A percentile compares a stretch with the other conserved stretches of the same genome.
Evolutionary conservation across 2,888 invertebrate species (phyloP).

Genomic region (Aproaerema taeniolella): DNA sequence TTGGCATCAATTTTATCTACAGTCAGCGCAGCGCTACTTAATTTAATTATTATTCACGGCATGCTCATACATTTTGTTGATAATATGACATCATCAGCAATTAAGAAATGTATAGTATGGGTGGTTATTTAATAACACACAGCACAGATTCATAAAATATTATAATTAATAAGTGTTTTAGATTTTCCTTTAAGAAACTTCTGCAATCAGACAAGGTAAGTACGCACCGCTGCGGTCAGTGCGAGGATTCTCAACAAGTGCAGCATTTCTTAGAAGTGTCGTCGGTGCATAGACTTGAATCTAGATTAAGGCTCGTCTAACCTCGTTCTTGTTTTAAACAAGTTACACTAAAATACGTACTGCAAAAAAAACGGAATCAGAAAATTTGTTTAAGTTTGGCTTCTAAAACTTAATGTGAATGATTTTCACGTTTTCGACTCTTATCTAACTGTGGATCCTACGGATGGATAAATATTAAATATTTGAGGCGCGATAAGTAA

Average conservation of each 20-base stretch:
- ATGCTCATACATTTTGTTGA: constrained; percentile 8
- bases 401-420: constrained; percentile 7
- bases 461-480: constrained; percentile 36
- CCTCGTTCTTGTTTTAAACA: constrained; percentile 12
- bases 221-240: too few species aligned
- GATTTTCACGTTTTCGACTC: constrained; percentile 14
- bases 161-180: too few species aligned
- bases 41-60: constrained; percentile 2
- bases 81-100: constrained; percentile 10
- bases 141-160: too few species aligned
- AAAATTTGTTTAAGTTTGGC: constrained; percentile 6
- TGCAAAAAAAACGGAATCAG: too few species aligned
- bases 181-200: too few species aligned
- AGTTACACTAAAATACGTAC: constrained; percentile 11
- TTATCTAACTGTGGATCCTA: constrained; percentile 27
- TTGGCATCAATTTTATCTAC: too few species aligned
- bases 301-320: constrained; percentile 9
- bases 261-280: constrained; percentile 7
- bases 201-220: too few species aligned
- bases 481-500: constrained; percentile 41
- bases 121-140: too few species aligned
- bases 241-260: background rate
- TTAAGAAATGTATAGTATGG: too few species aligned
- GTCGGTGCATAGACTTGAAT: constrained; percentile 8
- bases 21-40: too few species aligned